Percentiles rank a stretch among this genome's conserved stretches.
Conservation (phyloP, 2,888 invertebrate species). For the Melanargia galathea region DNA sequence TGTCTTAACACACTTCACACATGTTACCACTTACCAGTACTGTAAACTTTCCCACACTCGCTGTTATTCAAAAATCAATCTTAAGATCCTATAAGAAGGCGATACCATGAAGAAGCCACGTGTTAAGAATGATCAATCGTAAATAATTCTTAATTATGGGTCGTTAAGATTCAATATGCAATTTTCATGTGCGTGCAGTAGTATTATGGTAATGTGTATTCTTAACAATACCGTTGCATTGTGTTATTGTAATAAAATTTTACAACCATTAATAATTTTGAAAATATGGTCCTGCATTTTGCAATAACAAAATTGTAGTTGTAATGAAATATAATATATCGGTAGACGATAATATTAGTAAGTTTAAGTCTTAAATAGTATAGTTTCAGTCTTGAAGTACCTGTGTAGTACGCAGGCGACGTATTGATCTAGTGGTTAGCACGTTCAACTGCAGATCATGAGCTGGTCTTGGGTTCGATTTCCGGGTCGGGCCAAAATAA, state of each 20-base stretch:
- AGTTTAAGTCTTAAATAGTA: too few species aligned
- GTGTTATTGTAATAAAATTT: conserved; percentile 5
- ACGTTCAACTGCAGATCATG: too few species aligned
- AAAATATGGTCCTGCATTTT: neutral
- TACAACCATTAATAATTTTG: neutral
- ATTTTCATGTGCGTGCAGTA: neutral
- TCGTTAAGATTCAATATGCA: neutral
- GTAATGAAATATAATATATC: too few species aligned
- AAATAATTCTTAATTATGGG: neutral
- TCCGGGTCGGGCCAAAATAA: too few species aligned
- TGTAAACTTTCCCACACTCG: conserved; percentile 11
- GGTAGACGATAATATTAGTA: too few species aligned
- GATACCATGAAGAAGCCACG: neutral
- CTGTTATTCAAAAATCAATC: neutral
- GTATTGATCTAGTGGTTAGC: too few species aligned
- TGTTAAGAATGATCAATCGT: neutral
- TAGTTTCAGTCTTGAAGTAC: too few species aligned
- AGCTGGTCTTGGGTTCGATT: too few species aligned
- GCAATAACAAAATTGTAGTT: too few species aligned
- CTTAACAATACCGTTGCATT: neutral
- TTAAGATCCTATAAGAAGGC: too few species aligned
- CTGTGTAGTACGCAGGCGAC: too few species aligned
- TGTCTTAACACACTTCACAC: conserved; percentile 6
- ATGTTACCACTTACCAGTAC: neutral
- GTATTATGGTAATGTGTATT: neutral